Conservation (phyloP, 2,113 vertebrate species). For the Melanerpes aurifrons region DNA sequence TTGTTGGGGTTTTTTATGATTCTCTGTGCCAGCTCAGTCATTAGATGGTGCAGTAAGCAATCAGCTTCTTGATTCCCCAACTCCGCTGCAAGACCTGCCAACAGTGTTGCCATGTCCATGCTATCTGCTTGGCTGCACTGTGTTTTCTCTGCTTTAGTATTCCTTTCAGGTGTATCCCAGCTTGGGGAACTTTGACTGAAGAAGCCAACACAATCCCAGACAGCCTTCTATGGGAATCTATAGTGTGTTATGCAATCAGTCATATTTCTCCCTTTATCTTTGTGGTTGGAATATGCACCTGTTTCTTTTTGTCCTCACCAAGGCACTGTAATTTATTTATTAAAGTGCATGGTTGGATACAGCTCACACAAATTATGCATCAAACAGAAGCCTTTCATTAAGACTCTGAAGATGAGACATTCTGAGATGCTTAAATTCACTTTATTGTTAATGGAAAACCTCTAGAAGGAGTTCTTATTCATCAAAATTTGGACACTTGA, state of each 20-base stretch:
- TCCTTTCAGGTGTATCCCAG: neutral
- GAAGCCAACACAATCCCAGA: neutral
- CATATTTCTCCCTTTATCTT: neutral
- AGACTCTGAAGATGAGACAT: neutral
- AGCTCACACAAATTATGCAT: neutral
- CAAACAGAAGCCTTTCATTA: neutral
- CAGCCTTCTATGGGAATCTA: neutral
- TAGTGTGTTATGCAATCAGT: neutral
- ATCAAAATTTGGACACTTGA: neutral
- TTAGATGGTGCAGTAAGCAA: neutral
- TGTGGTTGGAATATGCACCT: neutral
- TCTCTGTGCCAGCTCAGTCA: neutral
- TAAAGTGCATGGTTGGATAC: neutral
- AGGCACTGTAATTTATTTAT: neutral
- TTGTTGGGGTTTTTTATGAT: neutral
- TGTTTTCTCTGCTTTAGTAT: neutral
- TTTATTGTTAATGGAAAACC: neutral
- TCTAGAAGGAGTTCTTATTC: slow-evolving; percentile 7
- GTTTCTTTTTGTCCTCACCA: neutral
- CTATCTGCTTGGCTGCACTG: neutral
- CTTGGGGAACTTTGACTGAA: neutral
- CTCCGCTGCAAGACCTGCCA: neutral
- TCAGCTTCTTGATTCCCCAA: neutral
- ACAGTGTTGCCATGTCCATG: neutral
- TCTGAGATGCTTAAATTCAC: neutral